These are phyloP conservation scores for Acridotheres tristis DNA, from an alignment of 2,797 vertebrate genomes.

Conservation along the genomic window DNA sequence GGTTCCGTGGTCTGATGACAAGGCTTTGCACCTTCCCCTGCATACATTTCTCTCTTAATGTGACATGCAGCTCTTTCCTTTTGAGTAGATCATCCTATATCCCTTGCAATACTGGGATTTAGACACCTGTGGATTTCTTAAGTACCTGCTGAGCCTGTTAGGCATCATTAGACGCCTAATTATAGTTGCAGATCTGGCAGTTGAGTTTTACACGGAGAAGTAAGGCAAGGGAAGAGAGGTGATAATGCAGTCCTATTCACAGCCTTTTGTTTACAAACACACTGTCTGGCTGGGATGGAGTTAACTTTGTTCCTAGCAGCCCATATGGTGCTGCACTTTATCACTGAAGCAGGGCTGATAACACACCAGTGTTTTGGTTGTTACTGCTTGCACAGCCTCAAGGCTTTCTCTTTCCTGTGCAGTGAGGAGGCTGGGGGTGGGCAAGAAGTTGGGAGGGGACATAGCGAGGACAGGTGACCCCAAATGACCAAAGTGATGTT, in stretches of 20 bases:
- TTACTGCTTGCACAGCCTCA: background rate
- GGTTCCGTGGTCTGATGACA: fast-evolving
- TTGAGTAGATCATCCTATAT: background rate
- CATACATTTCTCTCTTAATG: background rate
- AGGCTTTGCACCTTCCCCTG: background rate
- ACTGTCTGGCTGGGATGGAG: background rate
- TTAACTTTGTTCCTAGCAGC: background rate
- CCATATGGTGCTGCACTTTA: background rate
- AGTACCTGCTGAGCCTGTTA: background rate
- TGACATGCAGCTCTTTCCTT: background rate
- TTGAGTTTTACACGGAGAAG: background rate
- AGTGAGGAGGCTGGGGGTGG: background rate
- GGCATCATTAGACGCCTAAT: background rate
- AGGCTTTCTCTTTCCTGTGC: background rate
- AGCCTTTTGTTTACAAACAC: background rate
- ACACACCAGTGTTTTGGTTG: background rate
- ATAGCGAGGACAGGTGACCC: background rate
- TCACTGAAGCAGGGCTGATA: background rate
- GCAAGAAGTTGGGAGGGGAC: background rate
- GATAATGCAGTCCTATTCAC: background rate
- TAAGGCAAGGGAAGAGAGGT: background rate
- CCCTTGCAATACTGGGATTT: background rate
- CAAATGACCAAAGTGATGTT: background rate
- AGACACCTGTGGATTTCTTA: background rate
- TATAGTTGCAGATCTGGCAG: background rate